These are phyloP conservation scores for Cremastinae sp. DNA, from an alignment of 2,888 invertebrate species.

Conservation along the genomic window DNA sequence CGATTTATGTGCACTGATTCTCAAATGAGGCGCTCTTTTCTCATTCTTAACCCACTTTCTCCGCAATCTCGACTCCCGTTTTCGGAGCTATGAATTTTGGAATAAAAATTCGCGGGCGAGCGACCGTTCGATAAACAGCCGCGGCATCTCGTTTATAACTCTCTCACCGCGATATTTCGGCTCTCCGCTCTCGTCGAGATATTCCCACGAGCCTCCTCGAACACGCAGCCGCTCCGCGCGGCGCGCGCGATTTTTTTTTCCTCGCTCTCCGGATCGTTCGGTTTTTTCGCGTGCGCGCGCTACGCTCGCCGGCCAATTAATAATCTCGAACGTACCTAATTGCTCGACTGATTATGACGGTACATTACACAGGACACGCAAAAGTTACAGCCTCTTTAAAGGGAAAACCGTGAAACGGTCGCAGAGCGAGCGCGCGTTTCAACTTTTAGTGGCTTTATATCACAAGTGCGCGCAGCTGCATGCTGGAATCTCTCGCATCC, in stretches of 20 bases:
- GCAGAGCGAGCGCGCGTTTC: constrained; percentile 24
- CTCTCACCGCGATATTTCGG: constrained; percentile 42
- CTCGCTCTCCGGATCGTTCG: constrained; percentile 20
- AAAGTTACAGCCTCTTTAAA: constrained; percentile 46
- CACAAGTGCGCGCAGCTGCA: constrained; percentile 26
- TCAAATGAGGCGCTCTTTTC: not conserved
- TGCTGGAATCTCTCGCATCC: constrained; percentile 13
- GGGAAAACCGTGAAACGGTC: constrained; percentile 32
- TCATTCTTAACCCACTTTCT: constrained; percentile 2
- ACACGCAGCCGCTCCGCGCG: constrained; percentile 29
- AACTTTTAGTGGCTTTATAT: constrained; percentile 38
- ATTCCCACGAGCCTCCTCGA: constrained; percentile 51
- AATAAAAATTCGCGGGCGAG: not conserved
- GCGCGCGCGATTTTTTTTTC: constrained; percentile 5
- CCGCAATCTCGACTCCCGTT: constrained; percentile 11
- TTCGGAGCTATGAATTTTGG: constrained; percentile 15
- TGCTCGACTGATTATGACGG: constrained; percentile 70
- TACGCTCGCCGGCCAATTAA: constrained; percentile 72
- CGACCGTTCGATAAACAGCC: constrained; percentile 18
- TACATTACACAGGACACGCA: constrained; percentile 42
- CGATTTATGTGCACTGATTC: constrained; percentile 5
- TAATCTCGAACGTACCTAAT: constrained; percentile 70
- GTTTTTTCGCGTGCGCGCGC: constrained; percentile 67
- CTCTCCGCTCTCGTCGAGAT: constrained; percentile 35
- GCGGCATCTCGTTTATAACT: constrained; percentile 42